These are phyloP conservation scores for Meteorus sp. DNA, from an alignment of 1,140 invertebrate species.

Conservation along the genomic window DNA sequence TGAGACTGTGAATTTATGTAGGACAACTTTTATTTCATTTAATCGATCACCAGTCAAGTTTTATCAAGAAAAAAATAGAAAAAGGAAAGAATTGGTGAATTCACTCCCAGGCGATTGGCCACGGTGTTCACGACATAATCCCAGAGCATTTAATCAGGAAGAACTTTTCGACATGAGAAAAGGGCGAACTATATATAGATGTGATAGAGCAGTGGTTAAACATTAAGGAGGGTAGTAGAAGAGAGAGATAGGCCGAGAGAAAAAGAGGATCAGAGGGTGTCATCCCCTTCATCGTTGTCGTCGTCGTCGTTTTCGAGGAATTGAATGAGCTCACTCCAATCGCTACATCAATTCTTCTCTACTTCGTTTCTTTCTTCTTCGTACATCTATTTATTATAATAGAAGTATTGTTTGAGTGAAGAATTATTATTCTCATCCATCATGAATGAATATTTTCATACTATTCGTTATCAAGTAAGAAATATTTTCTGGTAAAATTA, in stretches of 20 bases:
- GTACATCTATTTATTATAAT: too few species aligned
- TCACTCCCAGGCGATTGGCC: conserved; percentile 14
- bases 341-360: conserved; percentile 2
- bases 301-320: conserved; percentile 6
- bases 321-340: conserved; percentile 18
- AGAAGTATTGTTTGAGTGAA: too few species aligned
- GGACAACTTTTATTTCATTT: too few species aligned
- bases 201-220: conserved; percentile 4
- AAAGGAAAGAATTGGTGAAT: conserved; percentile 5
- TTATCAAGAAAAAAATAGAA: neutral
- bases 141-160: conserved; percentile 22
- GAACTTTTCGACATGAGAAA: conserved; percentile 14
- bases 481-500: too few species aligned
- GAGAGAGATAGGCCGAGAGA: too few species aligned
- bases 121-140: neutral
- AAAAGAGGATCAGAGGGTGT: too few species aligned
- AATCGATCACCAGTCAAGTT: too few species aligned
- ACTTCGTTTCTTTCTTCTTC: neutral
- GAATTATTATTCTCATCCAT: too few species aligned
- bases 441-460: too few species aligned
- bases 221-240: neutral
- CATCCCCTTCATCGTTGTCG: too few species aligned
- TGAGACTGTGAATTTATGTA: too few species aligned
- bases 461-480: too few species aligned
- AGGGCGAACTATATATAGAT: neutral